These are phyloP conservation scores for Drosophila rellima DNA, from an alignment of 2,888 invertebrate species.

Conservation along the genomic window DNA sequence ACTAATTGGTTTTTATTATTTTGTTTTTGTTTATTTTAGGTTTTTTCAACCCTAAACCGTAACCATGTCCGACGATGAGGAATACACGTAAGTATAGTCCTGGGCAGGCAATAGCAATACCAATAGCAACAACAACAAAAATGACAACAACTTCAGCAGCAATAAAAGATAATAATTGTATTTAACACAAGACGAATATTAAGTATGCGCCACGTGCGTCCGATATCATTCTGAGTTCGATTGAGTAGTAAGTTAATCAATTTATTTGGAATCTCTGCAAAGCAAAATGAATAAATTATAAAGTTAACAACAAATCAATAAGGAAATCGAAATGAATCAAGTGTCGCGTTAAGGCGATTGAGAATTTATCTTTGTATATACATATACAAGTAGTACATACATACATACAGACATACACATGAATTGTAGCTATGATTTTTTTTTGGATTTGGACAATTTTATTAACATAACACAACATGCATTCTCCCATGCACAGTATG, in stretches of 20 bases:
- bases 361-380: neutral
- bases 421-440: neutral
- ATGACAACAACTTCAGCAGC: conserved; percentile 4
- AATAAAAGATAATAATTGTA: neutral
- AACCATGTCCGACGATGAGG: conserved; percentile 98
- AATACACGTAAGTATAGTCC: conserved; percentile 94
- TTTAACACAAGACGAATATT: conserved; percentile 17
- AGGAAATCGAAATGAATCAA: neutral
- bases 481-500: conserved; percentile 16
- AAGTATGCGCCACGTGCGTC: conserved; percentile 47
- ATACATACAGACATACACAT: too few species aligned
- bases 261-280: neutral
- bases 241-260: conserved; percentile 35
- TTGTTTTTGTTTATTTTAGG: conserved; percentile 84
- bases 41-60: conserved; percentile 87
- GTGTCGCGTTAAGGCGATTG: neutral
- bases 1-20: neutral
- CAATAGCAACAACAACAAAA: neutral
- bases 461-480: conserved; percentile 5
- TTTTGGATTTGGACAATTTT: neutral
- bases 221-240: neutral
- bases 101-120: conserved; percentile 11
- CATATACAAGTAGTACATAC: neutral
- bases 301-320: neutral
- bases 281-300: neutral